These are phyloP conservation scores for Bufo bufo DNA, from an alignment of 2,113 vertebrate species.

Conservation along the genomic window DNA sequence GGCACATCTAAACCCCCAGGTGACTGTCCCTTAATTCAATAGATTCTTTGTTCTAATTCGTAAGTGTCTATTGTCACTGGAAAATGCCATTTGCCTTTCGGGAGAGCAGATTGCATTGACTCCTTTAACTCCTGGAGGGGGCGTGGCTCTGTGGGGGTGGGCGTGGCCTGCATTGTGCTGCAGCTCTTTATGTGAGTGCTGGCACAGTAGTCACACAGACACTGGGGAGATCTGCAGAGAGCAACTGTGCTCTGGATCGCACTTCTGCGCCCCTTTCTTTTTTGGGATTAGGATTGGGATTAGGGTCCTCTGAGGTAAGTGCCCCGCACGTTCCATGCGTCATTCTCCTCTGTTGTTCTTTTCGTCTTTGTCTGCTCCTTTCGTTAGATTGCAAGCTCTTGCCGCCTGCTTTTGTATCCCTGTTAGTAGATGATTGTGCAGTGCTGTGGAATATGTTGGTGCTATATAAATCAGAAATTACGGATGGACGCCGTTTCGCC, in stretches of 20 bases:
- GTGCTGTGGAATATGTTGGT: neutral
- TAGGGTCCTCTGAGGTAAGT: neutral
- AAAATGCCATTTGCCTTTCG: neutral
- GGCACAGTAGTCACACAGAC: neutral
- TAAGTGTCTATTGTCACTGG: neutral
- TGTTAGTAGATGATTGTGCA: neutral
- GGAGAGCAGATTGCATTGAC: neutral
- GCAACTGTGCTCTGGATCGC: neutral
- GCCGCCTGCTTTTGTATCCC: no score
- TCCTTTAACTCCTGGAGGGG: neutral
- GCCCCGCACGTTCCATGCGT: no score
- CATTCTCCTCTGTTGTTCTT: neutral
- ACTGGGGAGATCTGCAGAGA: conserved; percentile 22
- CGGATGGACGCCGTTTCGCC: no score
- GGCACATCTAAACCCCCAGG: neutral
- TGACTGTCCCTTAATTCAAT: neutral
- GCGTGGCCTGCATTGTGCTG: conserved; percentile 33
- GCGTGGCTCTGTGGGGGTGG: neutral
- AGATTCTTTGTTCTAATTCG: neutral
- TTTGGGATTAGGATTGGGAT: neutral
- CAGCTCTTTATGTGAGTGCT: conserved; percentile 49
- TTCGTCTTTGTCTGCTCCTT: neutral
- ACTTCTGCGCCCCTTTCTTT: neutral
- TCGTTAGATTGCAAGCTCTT: neutral
- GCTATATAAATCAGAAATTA: neutral